These are phyloP conservation scores for Onychostoma macrolepis DNA, from an alignment of 2,113 vertebrate species.

Conservation along the genomic window DNA sequence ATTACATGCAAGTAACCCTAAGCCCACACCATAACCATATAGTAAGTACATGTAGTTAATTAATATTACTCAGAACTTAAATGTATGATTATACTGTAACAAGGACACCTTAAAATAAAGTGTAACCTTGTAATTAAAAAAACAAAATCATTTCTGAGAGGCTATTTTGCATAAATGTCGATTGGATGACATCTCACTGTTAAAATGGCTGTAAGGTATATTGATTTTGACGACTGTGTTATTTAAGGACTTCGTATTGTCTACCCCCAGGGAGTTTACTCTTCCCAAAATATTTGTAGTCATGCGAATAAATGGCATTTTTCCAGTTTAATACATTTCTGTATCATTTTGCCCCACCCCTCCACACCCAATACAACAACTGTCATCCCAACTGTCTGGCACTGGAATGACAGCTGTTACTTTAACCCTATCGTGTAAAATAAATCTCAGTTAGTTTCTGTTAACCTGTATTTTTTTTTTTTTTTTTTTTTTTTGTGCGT, in stretches of 20 bases:
- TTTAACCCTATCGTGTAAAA: not conserved
- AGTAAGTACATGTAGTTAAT: no score
- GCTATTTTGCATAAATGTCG: not conserved
- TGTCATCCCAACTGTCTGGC: not conserved
- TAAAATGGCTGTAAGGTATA: not conserved
- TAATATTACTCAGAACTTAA: no score
- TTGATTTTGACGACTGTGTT: not conserved
- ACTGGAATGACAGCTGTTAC: not conserved
- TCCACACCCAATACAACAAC: constrained; percentile 1
- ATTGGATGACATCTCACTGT: not conserved
- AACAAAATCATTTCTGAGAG: not conserved
- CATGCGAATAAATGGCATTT: not conserved
- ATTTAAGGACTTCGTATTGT: not conserved
- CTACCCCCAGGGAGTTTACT: not conserved
- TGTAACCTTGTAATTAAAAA: no score
- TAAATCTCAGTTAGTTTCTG: not conserved
- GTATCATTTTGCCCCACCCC: not conserved
- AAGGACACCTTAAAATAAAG: no score
- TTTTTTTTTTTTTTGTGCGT: fast-evolving
- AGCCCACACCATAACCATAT: no score
- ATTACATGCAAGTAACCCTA: no score
- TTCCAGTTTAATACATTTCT: not conserved
- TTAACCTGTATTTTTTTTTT: not conserved
- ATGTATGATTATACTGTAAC: no score
- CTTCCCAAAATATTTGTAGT: not conserved